A percentile compares a stretch with the other conserved stretches of the same genome.
These are phyloP conservation scores for Dicerorhinus sumatrensis DNA, from an alignment of 2,113 vertebrate genomes.

Conservation along the genomic window DNA sequence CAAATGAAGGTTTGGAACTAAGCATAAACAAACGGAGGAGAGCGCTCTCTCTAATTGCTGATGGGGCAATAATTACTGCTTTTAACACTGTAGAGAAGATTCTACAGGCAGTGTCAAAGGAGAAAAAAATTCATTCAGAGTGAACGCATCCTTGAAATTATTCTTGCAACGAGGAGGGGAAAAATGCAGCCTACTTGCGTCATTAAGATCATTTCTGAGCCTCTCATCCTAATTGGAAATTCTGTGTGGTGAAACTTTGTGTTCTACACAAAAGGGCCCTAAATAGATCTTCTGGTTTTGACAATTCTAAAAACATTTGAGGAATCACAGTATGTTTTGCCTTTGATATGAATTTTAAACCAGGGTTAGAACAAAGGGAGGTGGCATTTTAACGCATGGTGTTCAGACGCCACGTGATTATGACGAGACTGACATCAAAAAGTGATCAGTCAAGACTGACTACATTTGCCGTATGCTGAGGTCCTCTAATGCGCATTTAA, in stretches of 20 bases:
- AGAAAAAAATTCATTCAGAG: constrained; percentile 60
- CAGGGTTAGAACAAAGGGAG: not conserved
- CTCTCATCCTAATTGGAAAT: not conserved
- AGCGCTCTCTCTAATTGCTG: constrained; percentile 21
- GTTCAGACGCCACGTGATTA: rapidly evolving
- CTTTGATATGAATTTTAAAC: not conserved
- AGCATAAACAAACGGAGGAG: not conserved
- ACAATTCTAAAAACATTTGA: not conserved
- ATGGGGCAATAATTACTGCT: not conserved
- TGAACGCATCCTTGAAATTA: constrained; percentile 38
- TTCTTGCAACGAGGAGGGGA: not conserved
- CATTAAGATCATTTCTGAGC: not conserved
- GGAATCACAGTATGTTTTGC: not conserved
- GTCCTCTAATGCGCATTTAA: not conserved
- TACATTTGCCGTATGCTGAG: not conserved
- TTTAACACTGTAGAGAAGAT: constrained; percentile 31
- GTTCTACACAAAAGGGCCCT: constrained; percentile 72
- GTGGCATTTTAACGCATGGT: not conserved
- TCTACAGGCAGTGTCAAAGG: constrained; percentile 32
- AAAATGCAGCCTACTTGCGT: rapidly evolving
- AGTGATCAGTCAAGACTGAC: not conserved
- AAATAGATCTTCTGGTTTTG: constrained; percentile 46
- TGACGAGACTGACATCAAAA: not conserved
- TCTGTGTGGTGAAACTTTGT: not conserved
- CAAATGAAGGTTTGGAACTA: not conserved